A percentile compares a stretch with the other conserved stretches of the same genome.
Conservation (phyloP, 2,113 vertebrate species). For the Pogonocichla stellata region DNA sequence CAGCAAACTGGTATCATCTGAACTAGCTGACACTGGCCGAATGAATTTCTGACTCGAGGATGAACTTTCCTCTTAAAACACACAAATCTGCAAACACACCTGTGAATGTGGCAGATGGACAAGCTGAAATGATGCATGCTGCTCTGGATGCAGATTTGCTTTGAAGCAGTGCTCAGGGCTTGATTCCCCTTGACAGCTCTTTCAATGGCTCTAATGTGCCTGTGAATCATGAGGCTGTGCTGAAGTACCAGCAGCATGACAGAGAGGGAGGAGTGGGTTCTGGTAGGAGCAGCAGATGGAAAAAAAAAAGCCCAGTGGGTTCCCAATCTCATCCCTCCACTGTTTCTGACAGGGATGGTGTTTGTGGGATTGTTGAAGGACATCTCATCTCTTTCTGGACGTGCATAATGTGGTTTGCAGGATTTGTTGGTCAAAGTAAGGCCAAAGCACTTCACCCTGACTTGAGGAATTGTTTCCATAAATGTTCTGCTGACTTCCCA, state of each 20-base stretch:
- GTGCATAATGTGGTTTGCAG: not conserved
- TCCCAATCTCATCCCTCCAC: not conserved
- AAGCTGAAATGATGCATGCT: not conserved
- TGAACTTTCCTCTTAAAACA: not conserved
- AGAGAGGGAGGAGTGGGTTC: not conserved
- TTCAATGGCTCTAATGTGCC: not conserved
- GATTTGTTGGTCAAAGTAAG: not conserved
- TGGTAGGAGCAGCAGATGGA: not conserved
- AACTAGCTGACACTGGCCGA: not conserved
- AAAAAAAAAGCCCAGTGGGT: not conserved
- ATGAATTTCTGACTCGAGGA: not conserved
- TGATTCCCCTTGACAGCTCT: not conserved
- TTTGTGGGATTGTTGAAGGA: not conserved
- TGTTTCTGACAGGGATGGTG: not conserved
- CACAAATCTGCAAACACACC: not conserved
- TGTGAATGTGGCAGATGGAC: not conserved
- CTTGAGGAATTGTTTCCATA: not conserved
- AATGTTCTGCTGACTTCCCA: not conserved
- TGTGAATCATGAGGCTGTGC: not conserved
- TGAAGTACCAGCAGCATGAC: accelerated
- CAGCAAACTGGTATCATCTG: not conserved
- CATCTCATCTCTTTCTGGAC: not conserved
- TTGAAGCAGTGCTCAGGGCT: not conserved
- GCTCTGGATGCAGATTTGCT: not conserved
- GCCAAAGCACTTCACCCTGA: not conserved